Evolutionary conservation across 1,140 invertebrate genomes (phyloP).

Genomic region (Lepidurus arcticus): DNA sequence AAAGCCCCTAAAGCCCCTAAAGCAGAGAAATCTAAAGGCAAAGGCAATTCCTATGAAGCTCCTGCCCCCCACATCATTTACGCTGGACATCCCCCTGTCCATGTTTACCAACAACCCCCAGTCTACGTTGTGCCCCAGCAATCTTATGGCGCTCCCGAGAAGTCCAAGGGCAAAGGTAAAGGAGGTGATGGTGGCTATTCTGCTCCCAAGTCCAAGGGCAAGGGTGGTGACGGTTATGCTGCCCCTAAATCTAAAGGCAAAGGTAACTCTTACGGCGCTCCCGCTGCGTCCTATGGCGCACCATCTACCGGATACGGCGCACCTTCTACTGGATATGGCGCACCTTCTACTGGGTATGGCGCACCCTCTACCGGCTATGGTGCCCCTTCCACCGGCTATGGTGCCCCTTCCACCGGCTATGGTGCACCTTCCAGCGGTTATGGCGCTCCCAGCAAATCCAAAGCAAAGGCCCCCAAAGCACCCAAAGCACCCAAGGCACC

Average conservation of each 20-base stretch:
- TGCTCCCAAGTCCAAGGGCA: constrained; percentile 24
- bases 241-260: constrained; percentile 25
- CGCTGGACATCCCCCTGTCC: constrained; percentile 45
- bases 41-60: constrained; percentile 30
- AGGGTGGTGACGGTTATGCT: constrained; percentile 17
- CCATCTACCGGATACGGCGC: constrained; percentile 29
- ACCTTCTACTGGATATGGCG: background rate
- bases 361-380: constrained; percentile 29
- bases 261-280: background rate
- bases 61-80: constrained; percentile 46
- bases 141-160: constrained; percentile 32
- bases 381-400: background rate
- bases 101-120: constrained; percentile 42
- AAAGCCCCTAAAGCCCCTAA: constrained; percentile 35
- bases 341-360: constrained; percentile 7
- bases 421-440: constrained; percentile 30
- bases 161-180: constrained; percentile 38
- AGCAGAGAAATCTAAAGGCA: constrained; percentile 24
- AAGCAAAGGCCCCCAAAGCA: constrained; percentile 15
- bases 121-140: constrained; percentile 32
- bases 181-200: background rate
- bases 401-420: constrained; percentile 4
- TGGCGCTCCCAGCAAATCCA: constrained; percentile 22
- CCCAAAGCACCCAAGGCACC: constrained; percentile 29
- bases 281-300: constrained; percentile 23